These are phyloP conservation scores for Drosophila recens DNA, from an alignment of 2,888 invertebrate species.

Conservation along the genomic window DNA sequence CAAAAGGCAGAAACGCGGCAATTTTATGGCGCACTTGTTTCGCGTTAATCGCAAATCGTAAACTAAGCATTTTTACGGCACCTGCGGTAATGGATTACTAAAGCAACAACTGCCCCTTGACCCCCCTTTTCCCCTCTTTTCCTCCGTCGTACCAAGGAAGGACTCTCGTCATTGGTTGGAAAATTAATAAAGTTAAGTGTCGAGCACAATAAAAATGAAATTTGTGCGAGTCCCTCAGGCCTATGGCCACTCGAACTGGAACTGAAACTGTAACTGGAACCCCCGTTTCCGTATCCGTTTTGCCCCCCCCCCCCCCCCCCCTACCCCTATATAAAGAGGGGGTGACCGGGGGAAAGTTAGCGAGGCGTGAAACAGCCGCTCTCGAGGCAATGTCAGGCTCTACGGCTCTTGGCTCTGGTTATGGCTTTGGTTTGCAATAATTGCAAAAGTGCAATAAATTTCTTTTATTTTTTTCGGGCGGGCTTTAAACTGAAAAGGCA, in stretches of 20 bases:
- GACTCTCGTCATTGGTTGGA: constrained; percentile 48
- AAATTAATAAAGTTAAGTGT: constrained; percentile 81
- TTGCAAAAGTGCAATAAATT: constrained; percentile 77
- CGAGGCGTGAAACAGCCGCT: constrained; percentile 68
- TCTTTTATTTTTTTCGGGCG: constrained; percentile 58
- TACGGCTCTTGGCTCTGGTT: constrained; percentile 50
- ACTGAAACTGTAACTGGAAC: too few relatives aligned
- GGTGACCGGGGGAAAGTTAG: constrained; percentile 47
- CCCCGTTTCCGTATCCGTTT: background rate
- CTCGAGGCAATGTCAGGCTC: constrained; percentile 64
- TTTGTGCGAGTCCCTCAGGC: constrained; percentile 49
- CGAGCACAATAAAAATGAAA: constrained; percentile 77
- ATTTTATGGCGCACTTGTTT: constrained; percentile 80
- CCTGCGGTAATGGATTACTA: constrained; percentile 81
- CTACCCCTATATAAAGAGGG: background rate
- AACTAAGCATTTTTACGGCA: constrained; percentile 82
- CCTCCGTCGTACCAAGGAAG: background rate
- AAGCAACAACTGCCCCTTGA: constrained; percentile 46
- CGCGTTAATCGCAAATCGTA: constrained; percentile 80
- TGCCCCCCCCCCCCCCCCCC: background rate
- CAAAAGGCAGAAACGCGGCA: constrained; percentile 53
- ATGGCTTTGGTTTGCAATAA: constrained; percentile 77
- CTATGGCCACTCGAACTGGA: constrained; percentile 12
- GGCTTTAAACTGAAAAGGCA: constrained; percentile 46
- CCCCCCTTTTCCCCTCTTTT: background rate